Percentiles rank a stretch among this genome's conserved stretches.
phyloP scores from a whole-genome alignment of 2,888 invertebrate species.

The Gari tellinella region DNA sequence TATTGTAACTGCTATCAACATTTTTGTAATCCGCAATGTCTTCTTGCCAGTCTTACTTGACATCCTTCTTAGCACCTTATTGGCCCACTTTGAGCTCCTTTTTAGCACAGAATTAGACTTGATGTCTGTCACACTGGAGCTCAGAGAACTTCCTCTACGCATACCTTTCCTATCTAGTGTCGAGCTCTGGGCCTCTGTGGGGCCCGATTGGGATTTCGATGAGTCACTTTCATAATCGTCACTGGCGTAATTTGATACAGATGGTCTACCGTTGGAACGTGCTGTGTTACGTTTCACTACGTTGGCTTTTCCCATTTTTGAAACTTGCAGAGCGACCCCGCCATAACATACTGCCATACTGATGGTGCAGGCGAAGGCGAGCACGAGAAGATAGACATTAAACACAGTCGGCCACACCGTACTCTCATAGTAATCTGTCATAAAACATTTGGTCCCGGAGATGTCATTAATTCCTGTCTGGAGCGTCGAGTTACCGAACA shows the following conservation, averaged over 20 bases:
- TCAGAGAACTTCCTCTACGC: neutral
- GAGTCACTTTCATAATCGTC: slow-evolving; percentile 10
- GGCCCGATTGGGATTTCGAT: neutral
- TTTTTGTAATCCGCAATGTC: slow-evolving; percentile 55
- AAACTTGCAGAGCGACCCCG: slow-evolving; percentile 46
- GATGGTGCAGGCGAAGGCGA: slow-evolving; percentile 38
- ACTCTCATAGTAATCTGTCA: slow-evolving; percentile 29
- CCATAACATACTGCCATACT: slow-evolving; percentile 47
- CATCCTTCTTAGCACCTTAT: slow-evolving; percentile 30
- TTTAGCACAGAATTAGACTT: slow-evolving; percentile 10
- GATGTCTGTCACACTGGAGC: neutral
- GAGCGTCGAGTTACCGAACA: slow-evolving; percentile 46
- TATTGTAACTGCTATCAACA: slow-evolving; percentile 49
- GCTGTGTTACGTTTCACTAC: slow-evolving; percentile 26
- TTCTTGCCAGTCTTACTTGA: slow-evolving; percentile 41
- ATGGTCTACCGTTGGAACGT: slow-evolving; percentile 14
- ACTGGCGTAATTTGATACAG: neutral
- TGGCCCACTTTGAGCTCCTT: slow-evolving; percentile 28
- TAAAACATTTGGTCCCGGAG: slow-evolving; percentile 48
- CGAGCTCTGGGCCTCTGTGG: neutral
- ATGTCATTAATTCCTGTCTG: slow-evolving; percentile 25
- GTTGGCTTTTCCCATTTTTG: slow-evolving; percentile 46
- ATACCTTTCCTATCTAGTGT: neutral
- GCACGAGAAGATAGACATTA: slow-evolving; percentile 44
- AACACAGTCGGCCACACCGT: slow-evolving; percentile 48